Base-by-base conservation (phyloP, 1,140 invertebrate genomes). In the Pararge aegeria region DNA sequence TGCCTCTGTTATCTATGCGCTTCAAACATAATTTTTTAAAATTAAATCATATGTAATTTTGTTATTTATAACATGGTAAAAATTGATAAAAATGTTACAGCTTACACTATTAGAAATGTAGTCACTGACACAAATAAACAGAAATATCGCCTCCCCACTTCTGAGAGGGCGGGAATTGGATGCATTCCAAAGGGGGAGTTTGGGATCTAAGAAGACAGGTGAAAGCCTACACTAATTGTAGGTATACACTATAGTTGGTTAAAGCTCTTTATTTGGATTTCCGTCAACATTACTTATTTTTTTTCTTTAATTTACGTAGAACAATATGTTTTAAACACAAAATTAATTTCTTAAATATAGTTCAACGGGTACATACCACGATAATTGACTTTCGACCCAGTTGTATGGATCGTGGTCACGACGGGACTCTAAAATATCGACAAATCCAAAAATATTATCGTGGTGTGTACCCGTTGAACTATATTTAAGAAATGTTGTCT, bases 151-250 rank as follows among this genome's bases (percentile, higher is more conserved):
- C 48, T 30, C 20, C 19, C 21, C 42, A 27, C 20, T 54, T 2
- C 34, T 24, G 15, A 19, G 16, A 24, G 57, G 64, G 59, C 59
- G 55, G 63, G 55, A 44, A 44, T 70, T 70, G 68, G 68, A 67
- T 70, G 59, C 68, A 67, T 61, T 64, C 68, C 68, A 70, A 68
- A 55, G 62, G 62, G 68, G 61, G 50, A 27, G 68, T 34, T 24
- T 54, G n/a, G 30, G 3, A 29, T 46, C 18, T 46, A 4, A 18
- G 44, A 21, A 49, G 46, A 16, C 21, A 49, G 46, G 21, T 27
- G 24, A 20, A 12, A 18, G n/a, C 2, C 30, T 1, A n/a, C n/a
- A n/a, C n/a, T n/a, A n/a, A n/a, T n/a, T n/a, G n/a, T 27, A 27
- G 27, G 10, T 27, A 27, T 27, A 27, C 27, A 9, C 5, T 7